Percentiles rank a stretch among this genome's conserved stretches.
These are phyloP conservation scores for Echiichthys vipera DNA, from an alignment of 2,797 vertebrate genomes.

Conservation along the genomic window DNA sequence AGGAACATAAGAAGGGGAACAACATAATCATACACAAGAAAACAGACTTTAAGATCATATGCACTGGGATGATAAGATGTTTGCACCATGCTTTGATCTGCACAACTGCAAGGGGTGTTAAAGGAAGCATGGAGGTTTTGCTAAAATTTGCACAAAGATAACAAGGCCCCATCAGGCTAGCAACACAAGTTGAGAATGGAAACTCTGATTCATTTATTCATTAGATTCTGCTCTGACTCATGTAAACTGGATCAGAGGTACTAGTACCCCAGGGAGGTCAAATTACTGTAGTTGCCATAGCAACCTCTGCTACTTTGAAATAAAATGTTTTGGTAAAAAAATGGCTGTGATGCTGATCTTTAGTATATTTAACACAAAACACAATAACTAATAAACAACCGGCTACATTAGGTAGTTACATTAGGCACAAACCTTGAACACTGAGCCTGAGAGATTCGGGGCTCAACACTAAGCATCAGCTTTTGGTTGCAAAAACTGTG, in stretches of 20 bases:
- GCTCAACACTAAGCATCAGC: too few species aligned
- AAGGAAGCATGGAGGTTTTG: slow-evolving; percentile 28
- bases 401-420: too few species aligned
- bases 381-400: neutral
- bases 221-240: neutral
- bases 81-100: too few species aligned
- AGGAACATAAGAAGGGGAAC: neutral
- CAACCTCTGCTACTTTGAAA: neutral
- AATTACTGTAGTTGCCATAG: too few species aligned
- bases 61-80: too few species aligned
- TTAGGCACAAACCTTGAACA: too few species aligned
- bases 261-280: too few species aligned
- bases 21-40: neutral
- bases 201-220: neutral
- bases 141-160: slow-evolving; percentile 12
- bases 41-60: neutral
- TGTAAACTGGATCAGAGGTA: neutral
- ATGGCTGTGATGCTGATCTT: neutral
- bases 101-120: too few species aligned
- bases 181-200: neutral
- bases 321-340: neutral
- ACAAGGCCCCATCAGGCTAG: neutral
- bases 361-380: neutral
- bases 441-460: too few species aligned
- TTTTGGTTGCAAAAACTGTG: too few species aligned